Evolutionary conservation across 2,797 vertebrate species (phyloP), one percentile per base, ranked within the genome.

Genomic region (Hozukius guyotensis): DNA sequence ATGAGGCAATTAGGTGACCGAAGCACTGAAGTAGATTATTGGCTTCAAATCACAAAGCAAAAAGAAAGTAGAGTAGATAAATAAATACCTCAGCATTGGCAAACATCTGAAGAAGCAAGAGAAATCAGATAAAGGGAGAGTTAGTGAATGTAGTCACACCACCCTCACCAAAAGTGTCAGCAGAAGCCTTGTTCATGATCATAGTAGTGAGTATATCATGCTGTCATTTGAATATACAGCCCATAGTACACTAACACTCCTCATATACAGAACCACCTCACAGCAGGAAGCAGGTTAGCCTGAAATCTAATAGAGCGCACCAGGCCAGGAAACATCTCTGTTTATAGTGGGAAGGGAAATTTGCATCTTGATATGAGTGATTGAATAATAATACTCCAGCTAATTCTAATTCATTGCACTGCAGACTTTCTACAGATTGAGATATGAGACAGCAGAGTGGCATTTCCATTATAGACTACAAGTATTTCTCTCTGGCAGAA

Each of bases 51-150:
- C 20, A 88, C 36, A 90, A 72, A 89, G 88, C 87, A 92, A 84
- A 91, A 85, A 86, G 71, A 85, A 92, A 79, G 77, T 88, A 78
- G 83, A 88, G 89, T 79, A 91, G 85, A 92, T 81, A 80, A 92
- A 94, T 94, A 96, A 96, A 96, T 97, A 97, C 96, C 96, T 97
- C 96, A 91, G 95, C 95, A 96, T 97, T 97, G 94, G 96, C 96
- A 96, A 79, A 96, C 95, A 96, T 97, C 96, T 96, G 96, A 96
- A 96, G 95, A 95, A 95, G 95, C 95, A 94, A 94, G 92, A 95
- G 92, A 95, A 93, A 95, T 93, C 84, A 93, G 94, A 96, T 89
- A 91, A 94, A 93, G 71, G 87, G 71, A 93, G 94, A 93, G 95
- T 96, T 96, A 96, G 95, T 95, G 82, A 93, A 93, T 95, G 94